Base-by-base conservation (phyloP, 2,113 vertebrate genomes). In the Alligator sinensis region DNA sequence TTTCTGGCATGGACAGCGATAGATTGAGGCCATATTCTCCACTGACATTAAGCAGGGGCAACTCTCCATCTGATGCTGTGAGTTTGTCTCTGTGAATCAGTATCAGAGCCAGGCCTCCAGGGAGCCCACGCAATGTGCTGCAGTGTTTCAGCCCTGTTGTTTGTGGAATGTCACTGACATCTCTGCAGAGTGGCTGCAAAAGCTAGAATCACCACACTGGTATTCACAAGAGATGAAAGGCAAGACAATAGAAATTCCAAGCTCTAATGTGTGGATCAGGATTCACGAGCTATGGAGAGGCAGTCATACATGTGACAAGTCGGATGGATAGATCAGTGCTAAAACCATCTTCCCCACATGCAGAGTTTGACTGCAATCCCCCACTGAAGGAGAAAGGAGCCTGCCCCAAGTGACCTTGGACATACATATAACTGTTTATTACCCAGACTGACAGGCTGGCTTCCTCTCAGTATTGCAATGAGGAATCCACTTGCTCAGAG, bases 171-270 rank as follows among this genome's bases (percentile, higher is more conserved):
- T 68, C 22, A 13, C 75, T 74, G 34, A 54, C 84, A 64, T 14
- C 21, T 9, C 30, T 82, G 70, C 84, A 34, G 59, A 77, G 54
- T 0, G 11, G 28, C 55, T 8, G 77, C 24, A 68, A 54, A 9
- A 0, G 0, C 21, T 74, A 70, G 60, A 14, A 82, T 57, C 59
- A 10, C 7, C 19, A 3, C 1, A 4, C 75, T 82, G 78, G 6
- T 0, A 34, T 18, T 47, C n/a, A 82, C 64, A 84, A 86, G 47
- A 88, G 76, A n/a, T 38, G 13, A 64, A 82, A 76, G 84, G 76
- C 72, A 91, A 59, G 2, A 4, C 16, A n/a, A 38, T 55, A 55
- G 2, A 70, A 17, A 88, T 72, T 19, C 22, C 27, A 5, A 2
- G 74, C 10, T 59, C 68, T 27, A 38, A 38, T 38, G 38, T 38